phyloP scores from a whole-genome alignment of 2,888 invertebrate genomes.

The Lagria hirta region DNA sequence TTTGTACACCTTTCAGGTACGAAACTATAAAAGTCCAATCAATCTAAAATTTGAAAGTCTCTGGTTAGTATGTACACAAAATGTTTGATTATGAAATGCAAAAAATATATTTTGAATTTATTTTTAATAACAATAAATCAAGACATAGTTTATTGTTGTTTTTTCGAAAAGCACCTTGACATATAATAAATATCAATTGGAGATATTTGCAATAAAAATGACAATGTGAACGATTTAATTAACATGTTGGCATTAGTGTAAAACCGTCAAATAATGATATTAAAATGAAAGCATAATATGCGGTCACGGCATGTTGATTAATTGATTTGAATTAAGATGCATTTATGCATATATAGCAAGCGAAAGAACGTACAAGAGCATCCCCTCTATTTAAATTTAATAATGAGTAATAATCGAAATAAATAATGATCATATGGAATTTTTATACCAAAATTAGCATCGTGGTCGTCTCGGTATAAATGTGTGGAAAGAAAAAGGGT shows the following conservation, averaged over 20 bases:
- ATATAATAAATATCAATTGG: too few relatives aligned
- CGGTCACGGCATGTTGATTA: constrained; percentile 17
- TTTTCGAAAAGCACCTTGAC: too few relatives aligned
- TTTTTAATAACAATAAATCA: too few relatives aligned
- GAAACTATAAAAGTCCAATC: too few relatives aligned
- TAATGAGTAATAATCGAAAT: constrained; percentile 14
- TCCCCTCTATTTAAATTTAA: constrained; percentile 8
- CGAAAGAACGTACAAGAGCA: background rate
- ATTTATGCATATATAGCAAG: constrained; percentile 8
- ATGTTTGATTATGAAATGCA: too few relatives aligned
- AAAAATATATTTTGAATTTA: too few relatives aligned
- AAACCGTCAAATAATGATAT: constrained; percentile 13
- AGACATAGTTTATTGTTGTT: too few relatives aligned
- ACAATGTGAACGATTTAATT: constrained; percentile 15
- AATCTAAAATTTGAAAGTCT: too few relatives aligned
- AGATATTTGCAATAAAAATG: constrained; percentile 12
- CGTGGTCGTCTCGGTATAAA: constrained; percentile 2
- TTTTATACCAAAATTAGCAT: constrained; percentile 11
- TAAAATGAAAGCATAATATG: constrained; percentile 17
- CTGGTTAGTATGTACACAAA: too few relatives aligned
- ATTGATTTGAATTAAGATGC: constrained; percentile 14
- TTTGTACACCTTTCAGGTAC: too few relatives aligned
- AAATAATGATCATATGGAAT: constrained; percentile 8
- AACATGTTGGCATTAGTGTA: constrained; percentile 9
- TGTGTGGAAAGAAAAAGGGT: constrained; percentile 2